These are phyloP conservation scores for Regulus satrapa DNA, from an alignment of 2,113 vertebrate species.

Conservation along the genomic window DNA sequence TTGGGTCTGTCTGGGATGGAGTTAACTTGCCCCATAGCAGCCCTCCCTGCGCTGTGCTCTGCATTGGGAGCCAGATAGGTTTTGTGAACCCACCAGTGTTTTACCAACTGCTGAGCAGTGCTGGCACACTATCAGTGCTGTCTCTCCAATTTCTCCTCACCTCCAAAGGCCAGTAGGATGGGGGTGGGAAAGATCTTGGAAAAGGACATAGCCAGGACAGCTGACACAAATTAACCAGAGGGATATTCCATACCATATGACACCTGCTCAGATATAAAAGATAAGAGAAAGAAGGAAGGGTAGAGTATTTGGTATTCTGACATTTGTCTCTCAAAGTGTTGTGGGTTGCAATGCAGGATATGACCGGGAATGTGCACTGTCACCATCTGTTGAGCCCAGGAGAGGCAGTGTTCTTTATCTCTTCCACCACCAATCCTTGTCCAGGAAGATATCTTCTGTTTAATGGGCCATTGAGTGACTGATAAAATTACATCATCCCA, in stretches of 20 bases:
- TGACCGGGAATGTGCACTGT: too few species aligned
- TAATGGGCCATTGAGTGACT: too few species aligned
- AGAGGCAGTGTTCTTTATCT: too few species aligned
- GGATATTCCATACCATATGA: background rate
- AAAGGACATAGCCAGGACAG: background rate
- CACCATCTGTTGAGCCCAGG: too few species aligned
- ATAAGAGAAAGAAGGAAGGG: background rate
- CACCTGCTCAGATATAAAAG: background rate
- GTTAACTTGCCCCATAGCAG: background rate
- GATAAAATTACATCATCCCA: too few species aligned
- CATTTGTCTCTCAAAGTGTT: too few species aligned
- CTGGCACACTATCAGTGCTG: background rate
- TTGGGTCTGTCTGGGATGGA: background rate
- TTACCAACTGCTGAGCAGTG: background rate
- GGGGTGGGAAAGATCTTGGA: background rate
- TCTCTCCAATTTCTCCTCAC: background rate
- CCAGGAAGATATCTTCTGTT: too few species aligned
- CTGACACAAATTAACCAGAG: background rate
- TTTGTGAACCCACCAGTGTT: background rate
- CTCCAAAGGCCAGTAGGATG: background rate
- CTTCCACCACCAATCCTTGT: too few species aligned
- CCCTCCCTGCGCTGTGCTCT: background rate
- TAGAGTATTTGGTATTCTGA: background rate
- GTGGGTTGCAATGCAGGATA: too few species aligned
- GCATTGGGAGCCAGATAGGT: background rate